phyloP scores from a whole-genome alignment of 1,140 invertebrate genomes.

The Aricia agestis region DNA sequence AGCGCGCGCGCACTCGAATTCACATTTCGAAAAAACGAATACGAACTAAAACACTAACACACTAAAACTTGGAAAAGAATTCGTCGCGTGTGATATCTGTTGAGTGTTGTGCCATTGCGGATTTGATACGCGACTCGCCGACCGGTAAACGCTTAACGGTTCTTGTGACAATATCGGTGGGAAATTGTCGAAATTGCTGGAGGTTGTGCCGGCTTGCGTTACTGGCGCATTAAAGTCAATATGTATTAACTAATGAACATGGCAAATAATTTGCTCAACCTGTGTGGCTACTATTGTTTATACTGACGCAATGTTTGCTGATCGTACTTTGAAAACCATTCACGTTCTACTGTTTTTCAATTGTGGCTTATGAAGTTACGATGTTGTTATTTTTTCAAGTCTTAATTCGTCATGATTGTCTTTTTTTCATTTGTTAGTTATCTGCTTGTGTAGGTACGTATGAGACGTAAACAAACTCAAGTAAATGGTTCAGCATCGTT shows the following conservation, averaged over 20 bases:
- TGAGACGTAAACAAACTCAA: neutral
- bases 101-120: conserved; percentile 42
- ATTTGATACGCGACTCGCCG: conserved; percentile 54
- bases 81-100: conserved; percentile 41
- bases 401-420: neutral
- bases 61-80: conserved; percentile 39
- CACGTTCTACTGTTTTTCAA: neutral
- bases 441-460: neutral
- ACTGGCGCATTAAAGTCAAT: neutral
- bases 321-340: conserved; percentile 15
- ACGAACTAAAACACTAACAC: conserved; percentile 46
- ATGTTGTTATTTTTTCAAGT: neutral
- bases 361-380: neutral
- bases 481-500: neutral
- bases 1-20: conserved; percentile 52
- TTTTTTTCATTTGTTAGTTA: neutral
- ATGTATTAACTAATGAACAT: conserved; percentile 25
- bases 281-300: conserved; percentile 29
- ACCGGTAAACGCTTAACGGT: conserved; percentile 44
- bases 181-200: conserved; percentile 29
- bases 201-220: conserved; percentile 5
- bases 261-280: conserved; percentile 29
- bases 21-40: conserved; percentile 42
- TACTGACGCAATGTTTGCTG: conserved; percentile 26
- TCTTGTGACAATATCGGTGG: conserved; percentile 35